Evolutionary conservation across 2,888 invertebrate species (phyloP), one percentile per base, ranked within the genome.

Genomic region (Oscheius sp.): DNA sequence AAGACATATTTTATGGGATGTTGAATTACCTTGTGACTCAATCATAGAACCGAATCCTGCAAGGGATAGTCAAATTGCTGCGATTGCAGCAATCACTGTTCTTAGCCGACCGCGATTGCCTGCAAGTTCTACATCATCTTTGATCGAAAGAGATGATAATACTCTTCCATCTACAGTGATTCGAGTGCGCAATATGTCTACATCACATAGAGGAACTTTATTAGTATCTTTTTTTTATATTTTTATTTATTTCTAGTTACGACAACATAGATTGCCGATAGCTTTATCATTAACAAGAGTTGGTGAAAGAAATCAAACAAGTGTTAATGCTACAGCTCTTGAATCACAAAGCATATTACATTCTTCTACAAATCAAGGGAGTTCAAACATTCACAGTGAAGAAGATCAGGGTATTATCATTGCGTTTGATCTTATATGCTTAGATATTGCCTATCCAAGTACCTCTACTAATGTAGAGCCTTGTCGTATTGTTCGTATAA

Each of bases 31-130:
- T 6, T 68, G 59, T 14, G 62, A 56, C 6, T 22, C 44, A 2
- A n/a, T 33, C 24, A 68, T 61, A n/a, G 61, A 44, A 28, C 68
- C 72, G 6, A 67, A 76, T 64, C 45, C 72, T 0, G 26, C 63
- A 2, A 50, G 74, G 41, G 76, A 76, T 44, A 72, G 74, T 61
- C 77, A 77, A 17, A 67, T 72, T 45, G 77, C 77, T 1, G 73
- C 77, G 3, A 74, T 74, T 0, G 77, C 77, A 2, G 77, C 77
- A 2, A 74, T 77, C 14, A 71, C 77, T 8, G 68, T 77, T 22
- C 47, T 77, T 14, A 71, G 72, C 1, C 47, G 74, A 68, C 67
- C 71, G 73, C 73, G 4, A 50, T 62, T 44, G 9, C 30, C 8
- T 30, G 26, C 51, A 51, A 28, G 28, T 26, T 28, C 5, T n/a